Conservation (phyloP, 2,888 invertebrate genomes). For the Bugula neritina region DNA sequence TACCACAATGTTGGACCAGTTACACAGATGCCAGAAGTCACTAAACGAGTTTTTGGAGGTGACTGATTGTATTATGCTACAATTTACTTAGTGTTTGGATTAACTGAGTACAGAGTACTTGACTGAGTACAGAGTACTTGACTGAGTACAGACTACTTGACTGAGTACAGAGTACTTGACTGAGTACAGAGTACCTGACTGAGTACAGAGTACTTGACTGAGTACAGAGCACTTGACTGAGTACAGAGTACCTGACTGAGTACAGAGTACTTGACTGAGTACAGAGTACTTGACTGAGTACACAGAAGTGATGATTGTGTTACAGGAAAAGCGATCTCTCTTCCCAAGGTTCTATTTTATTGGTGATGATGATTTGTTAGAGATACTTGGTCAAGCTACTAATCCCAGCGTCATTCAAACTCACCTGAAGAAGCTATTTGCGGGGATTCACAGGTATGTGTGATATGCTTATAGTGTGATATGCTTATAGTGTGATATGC, state of each 20-base stretch:
- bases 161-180: not conserved
- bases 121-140: not conserved
- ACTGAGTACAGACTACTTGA: not conserved
- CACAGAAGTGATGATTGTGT: constrained; percentile 28
- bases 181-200: not conserved
- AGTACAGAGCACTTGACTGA: not conserved
- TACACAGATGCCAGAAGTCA: constrained; percentile 85
- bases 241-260: not conserved
- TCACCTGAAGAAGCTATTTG: constrained; percentile 92
- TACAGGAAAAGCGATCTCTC: constrained; percentile 83
- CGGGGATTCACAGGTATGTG: constrained; percentile 66
- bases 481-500: no score
- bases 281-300: not conserved
- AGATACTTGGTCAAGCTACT: constrained; percentile 86
- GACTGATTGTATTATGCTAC: constrained; percentile 32
- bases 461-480: no score
- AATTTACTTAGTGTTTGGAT: no score
- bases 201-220: not conserved
- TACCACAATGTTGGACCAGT: constrained; percentile 75
- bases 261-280: not conserved
- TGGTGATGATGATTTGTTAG: constrained; percentile 93
- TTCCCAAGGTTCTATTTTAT: constrained; percentile 96
- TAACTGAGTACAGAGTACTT: not conserved
- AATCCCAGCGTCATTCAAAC: constrained; percentile 83
- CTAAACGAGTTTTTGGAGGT: constrained; percentile 89